Evolutionary conservation across 2,797 vertebrate genomes (phyloP), one percentile per base, ranked within the genome.

Genomic region (Channa striata): DNA sequence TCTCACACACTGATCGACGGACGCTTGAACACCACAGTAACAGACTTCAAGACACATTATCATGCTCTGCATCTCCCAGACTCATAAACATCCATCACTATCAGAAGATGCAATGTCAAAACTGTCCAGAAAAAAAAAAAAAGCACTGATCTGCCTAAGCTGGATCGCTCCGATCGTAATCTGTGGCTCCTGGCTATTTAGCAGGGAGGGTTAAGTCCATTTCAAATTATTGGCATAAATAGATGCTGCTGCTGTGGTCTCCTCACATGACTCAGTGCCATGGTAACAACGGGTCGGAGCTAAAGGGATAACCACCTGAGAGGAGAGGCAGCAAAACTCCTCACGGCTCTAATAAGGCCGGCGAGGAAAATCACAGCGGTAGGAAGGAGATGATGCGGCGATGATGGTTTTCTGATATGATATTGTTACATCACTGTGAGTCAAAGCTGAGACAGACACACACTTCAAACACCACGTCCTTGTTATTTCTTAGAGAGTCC

Each of bases 221-320:
- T 51, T 49, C 4, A 59, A 25, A 69, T 59, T 2, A 77, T 71
- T 61, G 74, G 51, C 23, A 12, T 63, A 64, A 73, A 65, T 58
- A 52, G 74, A 65, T 57, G 66, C 56, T 77, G 80, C 50, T 70
- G 71, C 81, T 39, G 52, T 47, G 68, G 43, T 49, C 56, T 80
- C 68, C 19, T 37, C 69, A 83, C 48, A 11, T 11, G 54, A 52
- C 66, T 78, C 77, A 66, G 68, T 49, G 83, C 66, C 86, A 87
- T 90, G 88, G 84, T 52, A 90, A 90, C 83, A n/a, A 48, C 70
- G 77, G 84, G 56, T 62, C 78, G 21, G 69, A 67, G 57, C 43
- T 25, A 8, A 58, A 60, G 62, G 34, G 1, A 14, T 16, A 7
- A 52, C 46, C 73, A 67, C 73, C 77, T 52, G 68, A 67, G 74